These are phyloP conservation scores for Chloebia gouldiae DNA, from an alignment of 2,113 vertebrate species.

Conservation along the genomic window DNA sequence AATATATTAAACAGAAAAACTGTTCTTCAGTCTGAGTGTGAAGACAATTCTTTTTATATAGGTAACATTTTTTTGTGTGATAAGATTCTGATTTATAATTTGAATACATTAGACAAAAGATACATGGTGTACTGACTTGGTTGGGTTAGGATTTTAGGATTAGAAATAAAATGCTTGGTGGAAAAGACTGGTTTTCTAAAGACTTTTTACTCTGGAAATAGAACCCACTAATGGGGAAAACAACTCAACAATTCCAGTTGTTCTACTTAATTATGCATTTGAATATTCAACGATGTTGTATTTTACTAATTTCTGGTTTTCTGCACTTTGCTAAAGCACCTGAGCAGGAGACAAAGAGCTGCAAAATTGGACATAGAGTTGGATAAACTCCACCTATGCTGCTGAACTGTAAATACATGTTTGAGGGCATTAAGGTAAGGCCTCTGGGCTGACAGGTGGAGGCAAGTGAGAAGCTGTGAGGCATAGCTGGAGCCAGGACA, in stretches of 20 bases:
- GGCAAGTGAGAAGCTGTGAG: fast-evolving
- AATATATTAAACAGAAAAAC: slow-evolving; percentile 79
- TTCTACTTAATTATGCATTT: not conserved
- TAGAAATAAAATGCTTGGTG: not conserved
- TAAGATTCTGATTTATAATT: not conserved
- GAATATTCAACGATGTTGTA: not conserved
- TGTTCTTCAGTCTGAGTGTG: slow-evolving; percentile 81
- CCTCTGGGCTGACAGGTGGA: fast-evolving
- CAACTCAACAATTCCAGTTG: fast-evolving
- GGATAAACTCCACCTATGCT: not conserved
- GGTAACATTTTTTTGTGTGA: not conserved
- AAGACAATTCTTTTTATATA: slow-evolving; percentile 35
- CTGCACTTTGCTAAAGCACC: not conserved
- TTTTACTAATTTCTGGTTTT: not conserved
- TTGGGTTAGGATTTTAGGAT: not conserved
- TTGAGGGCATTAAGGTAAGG: not conserved
- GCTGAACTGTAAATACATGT: fast-evolving
- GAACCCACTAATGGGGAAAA: not conserved
- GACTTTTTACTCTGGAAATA: not conserved
- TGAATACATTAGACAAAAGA: not conserved
- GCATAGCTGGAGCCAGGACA: not conserved
- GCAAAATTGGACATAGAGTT: not conserved
- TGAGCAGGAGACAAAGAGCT: not conserved
- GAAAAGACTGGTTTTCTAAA: not conserved
- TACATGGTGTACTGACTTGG: not conserved